phyloP scores from a whole-genome alignment of 1,140 invertebrate genomes.

The Oryctes rhinoceros region DNA sequence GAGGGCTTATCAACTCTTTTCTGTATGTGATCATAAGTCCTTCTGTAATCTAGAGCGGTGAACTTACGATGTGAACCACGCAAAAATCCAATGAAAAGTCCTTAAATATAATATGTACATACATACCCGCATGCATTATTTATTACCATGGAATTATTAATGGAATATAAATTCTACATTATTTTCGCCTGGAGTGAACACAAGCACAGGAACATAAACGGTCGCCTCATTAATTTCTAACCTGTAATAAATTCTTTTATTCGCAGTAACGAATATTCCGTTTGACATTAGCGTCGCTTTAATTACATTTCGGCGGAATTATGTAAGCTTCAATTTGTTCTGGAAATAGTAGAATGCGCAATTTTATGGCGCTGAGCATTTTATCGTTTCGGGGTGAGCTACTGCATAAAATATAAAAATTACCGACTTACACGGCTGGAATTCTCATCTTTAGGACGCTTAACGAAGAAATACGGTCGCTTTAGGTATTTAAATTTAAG shows the following conservation, averaged over 20 bases:
- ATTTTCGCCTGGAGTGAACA: not conserved
- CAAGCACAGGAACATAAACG: no score
- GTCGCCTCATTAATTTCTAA: not conserved
- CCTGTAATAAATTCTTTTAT: conserved; percentile 1
- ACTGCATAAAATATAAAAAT: not conserved
- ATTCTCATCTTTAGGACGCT: not conserved
- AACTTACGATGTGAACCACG: not conserved
- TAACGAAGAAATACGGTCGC: no score
- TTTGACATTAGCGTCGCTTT: not conserved
- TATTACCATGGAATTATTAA: not conserved
- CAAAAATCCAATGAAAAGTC: not conserved
- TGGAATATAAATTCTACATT: not conserved
- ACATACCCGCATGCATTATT: not conserved
- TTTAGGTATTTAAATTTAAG: no score
- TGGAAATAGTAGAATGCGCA: not conserved
- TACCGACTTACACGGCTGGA: not conserved
- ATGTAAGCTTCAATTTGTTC: not conserved
- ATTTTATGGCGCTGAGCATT: not conserved
- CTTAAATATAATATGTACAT: no score
- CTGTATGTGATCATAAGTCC: not conserved
- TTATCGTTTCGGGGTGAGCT: not conserved
- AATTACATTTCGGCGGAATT: not conserved
- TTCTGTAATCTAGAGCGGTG: not conserved
- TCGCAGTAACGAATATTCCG: not conserved
- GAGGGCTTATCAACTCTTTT: not conserved